phyloP scores from a whole-genome alignment of 2,797 vertebrate genomes.

The Pseudotriccus pelzelni region DNA sequence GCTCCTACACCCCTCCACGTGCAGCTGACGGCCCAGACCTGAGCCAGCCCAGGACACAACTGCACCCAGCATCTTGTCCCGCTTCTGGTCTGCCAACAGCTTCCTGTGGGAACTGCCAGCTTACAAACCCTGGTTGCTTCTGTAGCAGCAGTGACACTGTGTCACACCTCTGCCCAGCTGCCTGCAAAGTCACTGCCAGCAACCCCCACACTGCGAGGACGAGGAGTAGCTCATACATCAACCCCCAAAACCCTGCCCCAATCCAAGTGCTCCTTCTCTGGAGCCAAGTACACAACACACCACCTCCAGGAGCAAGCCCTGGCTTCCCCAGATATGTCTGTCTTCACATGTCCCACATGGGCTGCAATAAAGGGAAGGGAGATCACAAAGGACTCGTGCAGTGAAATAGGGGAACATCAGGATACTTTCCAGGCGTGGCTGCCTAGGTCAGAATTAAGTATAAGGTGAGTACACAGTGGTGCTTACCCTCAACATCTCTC shows the following conservation, averaged over 20 bases:
- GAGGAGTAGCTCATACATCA: not conserved
- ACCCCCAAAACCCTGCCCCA: not conserved
- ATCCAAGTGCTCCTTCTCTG: not conserved
- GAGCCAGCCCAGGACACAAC: not conserved
- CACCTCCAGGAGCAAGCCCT: not conserved
- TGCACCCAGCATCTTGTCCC: not conserved
- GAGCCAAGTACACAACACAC: not conserved
- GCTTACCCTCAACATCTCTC: not conserved
- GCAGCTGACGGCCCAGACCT: not conserved
- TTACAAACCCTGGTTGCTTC: fast-evolving
- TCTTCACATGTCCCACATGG: not conserved
- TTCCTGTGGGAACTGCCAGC: not conserved
- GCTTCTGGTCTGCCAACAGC: not conserved
- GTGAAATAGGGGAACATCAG: not conserved
- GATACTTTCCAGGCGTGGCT: not conserved
- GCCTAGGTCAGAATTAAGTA: not conserved
- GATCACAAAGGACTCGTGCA: not conserved
- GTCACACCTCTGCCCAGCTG: not conserved
- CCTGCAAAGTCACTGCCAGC: not conserved
- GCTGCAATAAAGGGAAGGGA: not conserved
- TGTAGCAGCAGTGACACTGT: not conserved
- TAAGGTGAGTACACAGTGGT: not conserved
- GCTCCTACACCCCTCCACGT: not conserved
- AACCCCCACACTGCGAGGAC: fast-evolving
- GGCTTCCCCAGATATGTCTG: not conserved